phyloP scores from a whole-genome alignment of 2,888 invertebrate genomes.

The Drosophila merina region DNA sequence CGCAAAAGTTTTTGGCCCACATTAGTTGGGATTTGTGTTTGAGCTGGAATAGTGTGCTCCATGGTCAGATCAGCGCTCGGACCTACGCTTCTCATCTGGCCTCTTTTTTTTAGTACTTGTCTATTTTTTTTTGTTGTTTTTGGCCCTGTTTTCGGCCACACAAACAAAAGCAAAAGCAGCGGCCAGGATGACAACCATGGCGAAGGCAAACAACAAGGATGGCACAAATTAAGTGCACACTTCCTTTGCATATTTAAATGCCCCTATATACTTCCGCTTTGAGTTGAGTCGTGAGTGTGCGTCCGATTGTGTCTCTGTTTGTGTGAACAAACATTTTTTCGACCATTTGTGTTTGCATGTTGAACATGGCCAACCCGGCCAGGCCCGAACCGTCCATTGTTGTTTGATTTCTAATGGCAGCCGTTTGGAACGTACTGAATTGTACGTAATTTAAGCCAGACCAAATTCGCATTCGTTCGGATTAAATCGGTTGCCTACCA shows the following conservation, averaged over 20 bases:
- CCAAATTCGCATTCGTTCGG: slow-evolving; percentile 12
- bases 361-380: slow-evolving; percentile 63
- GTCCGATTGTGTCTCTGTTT: slow-evolving; percentile 23
- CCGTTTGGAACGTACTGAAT: slow-evolving; percentile 30
- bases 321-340: slow-evolving; percentile 65
- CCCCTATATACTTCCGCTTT: slow-evolving; percentile 77
- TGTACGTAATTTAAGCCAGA: slow-evolving; percentile 53
- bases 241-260: slow-evolving; percentile 79
- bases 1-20: slow-evolving; percentile 74
- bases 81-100: slow-evolving; percentile 31
- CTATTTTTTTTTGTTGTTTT: slow-evolving; percentile 40
- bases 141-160: slow-evolving; percentile 31
- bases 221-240: slow-evolving; percentile 79
- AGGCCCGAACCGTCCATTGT: slow-evolving; percentile 63
- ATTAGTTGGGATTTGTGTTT: slow-evolving; percentile 78
- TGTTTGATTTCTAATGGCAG: slow-evolving; percentile 74
- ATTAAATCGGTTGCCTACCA: slow-evolving; percentile 31
- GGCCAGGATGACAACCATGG: slow-evolving; percentile 44
- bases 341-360: slow-evolving; percentile 76
- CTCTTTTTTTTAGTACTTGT: slow-evolving; percentile 16
- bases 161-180: slow-evolving; percentile 50
- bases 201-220: slow-evolving; percentile 73
- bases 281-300: slow-evolving; percentile 39
- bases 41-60: slow-evolving; percentile 68
- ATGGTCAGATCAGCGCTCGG: slow-evolving; percentile 62